These are phyloP conservation scores for Drosophila miranda DNA, from an alignment of 1,140 invertebrate genomes.

Conservation along the genomic window DNA sequence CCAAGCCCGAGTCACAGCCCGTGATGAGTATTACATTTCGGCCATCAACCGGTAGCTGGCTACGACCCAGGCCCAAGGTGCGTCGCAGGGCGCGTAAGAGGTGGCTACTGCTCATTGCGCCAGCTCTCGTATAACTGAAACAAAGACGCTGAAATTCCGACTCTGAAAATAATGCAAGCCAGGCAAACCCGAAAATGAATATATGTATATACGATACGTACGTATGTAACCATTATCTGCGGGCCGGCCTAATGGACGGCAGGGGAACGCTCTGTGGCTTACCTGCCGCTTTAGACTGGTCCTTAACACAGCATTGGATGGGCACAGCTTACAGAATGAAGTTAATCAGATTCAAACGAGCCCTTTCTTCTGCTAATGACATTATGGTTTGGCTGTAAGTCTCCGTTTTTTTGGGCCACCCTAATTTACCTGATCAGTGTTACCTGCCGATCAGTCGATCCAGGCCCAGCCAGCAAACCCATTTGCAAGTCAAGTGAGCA, in stretches of 20 bases:
- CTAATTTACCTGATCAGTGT: slow-evolving; percentile 46
- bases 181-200: slow-evolving; percentile 62
- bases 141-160: slow-evolving; percentile 17
- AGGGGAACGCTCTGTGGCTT: slow-evolving; percentile 28
- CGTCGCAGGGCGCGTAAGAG: slow-evolving; percentile 52
- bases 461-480: slow-evolving; percentile 5
- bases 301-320: slow-evolving; percentile 5
- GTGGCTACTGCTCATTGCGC: slow-evolving; percentile 57
- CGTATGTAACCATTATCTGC: slow-evolving; percentile 43
- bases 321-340: background rate
- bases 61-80: slow-evolving; percentile 53
- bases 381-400: no score
- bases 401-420: slow-evolving; percentile 24
- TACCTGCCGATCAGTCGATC: slow-evolving; percentile 30
- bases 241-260: slow-evolving; percentile 9
- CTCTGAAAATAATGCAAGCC: slow-evolving; percentile 40
- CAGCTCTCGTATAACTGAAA: slow-evolving; percentile 54
- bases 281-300: slow-evolving; percentile 61
- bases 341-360: no score
- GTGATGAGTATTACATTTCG: slow-evolving; percentile 87
- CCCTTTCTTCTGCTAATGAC: no score
- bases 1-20: slow-evolving; percentile 93
- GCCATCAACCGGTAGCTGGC: slow-evolving; percentile 52
- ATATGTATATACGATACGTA: slow-evolving; percentile 23
- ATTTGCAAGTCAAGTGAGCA: slow-evolving; percentile 47